Base-by-base conservation (phyloP, 2,113 vertebrate species). In the Vulpes lagopus region DNA sequence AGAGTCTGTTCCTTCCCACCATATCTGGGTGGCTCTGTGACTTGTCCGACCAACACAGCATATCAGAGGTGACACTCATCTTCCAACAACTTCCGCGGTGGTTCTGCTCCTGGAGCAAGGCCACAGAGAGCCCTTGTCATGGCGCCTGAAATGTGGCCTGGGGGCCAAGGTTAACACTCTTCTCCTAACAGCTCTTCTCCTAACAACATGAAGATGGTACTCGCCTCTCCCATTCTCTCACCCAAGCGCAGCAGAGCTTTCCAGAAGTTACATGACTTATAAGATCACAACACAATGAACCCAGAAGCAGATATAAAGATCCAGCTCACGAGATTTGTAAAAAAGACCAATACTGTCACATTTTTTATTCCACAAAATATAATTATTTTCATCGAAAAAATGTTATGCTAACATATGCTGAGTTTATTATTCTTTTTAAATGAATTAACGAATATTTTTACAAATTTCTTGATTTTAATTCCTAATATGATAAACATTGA, bases 221-320 rank as follows among this genome's bases (percentile, higher is more conserved):
- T 25, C 23, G 32, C 53, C 73, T 62, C 60, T 15, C 53, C 91
- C 23, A 11, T 6, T 27, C 11, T 55, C 15, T 53, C 60, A 27
- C 5, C 1, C 0, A 0, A 2, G 14, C 35, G 43, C 4, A 15
- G 49, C 1, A 8, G 30, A 62, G n/a, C n/a, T 38, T 51, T 51
- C 59, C 64, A 53, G 62, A n/a, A 16, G 64, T 27, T 15, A 53
- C 20, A 2, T 9, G 30, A 23, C 43, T 8, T 14, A 3, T 32
- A 12, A 65, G 19, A 51, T 11, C 12, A 8, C 38, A 49, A 32
- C 38, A 43, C 9, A 25, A 83, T 1, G 3, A 22, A 30, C 32
- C 8, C 25, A n/a, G 49, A n/a, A 53, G 38, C 20, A 53, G 20
- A 23, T 4, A 22, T 3, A 35, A n/a, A 30, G 59, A 20, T 55